phyloP scores from a whole-genome alignment of 2,888 invertebrate species.

The Tetranychus piercei region DNA sequence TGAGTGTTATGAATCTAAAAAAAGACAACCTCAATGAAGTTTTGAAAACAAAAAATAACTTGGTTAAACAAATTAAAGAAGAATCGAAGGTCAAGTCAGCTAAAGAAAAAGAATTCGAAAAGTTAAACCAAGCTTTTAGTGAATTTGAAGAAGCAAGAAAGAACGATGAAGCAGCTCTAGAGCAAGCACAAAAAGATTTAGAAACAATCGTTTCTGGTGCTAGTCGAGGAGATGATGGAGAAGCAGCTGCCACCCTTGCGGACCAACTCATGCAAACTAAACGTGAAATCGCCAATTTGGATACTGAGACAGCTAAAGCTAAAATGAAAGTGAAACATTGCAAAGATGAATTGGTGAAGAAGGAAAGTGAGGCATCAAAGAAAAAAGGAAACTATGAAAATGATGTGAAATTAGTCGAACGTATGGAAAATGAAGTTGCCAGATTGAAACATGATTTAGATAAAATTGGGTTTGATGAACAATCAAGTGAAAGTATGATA shows the following conservation, averaged over 20 bases:
- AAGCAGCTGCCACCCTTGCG: conserved; percentile 59
- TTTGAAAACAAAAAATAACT: conserved; percentile 46
- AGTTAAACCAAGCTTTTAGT: conserved; percentile 43
- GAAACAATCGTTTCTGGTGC: conserved; percentile 68
- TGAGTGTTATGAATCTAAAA: conserved; percentile 45
- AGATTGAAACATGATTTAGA: conserved; percentile 30
- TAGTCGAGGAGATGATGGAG: conserved; percentile 54
- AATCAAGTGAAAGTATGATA: conserved; percentile 2
- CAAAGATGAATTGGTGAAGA: conserved; percentile 43
- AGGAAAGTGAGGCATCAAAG: conserved; percentile 46
- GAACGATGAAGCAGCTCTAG: conserved; percentile 46
- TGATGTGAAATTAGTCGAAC: conserved; percentile 18
- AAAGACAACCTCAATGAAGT: conserved; percentile 48
- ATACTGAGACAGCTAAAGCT: conserved; percentile 57
- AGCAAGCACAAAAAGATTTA: conserved; percentile 53
- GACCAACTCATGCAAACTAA: conserved; percentile 72
- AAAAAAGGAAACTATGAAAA: conserved; percentile 27
- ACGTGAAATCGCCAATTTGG: conserved; percentile 51
- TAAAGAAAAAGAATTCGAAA: conserved; percentile 33
- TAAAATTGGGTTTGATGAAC: conserved; percentile 9
- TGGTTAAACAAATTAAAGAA: conserved; percentile 41
- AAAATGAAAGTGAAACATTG: conserved; percentile 52
- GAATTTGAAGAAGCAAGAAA: conserved; percentile 48
- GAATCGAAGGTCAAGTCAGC: conserved; percentile 27
- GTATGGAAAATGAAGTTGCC: conserved; percentile 41